phyloP scores from a whole-genome alignment of 2,113 vertebrate genomes.

The Melanerpes aurifrons region DNA sequence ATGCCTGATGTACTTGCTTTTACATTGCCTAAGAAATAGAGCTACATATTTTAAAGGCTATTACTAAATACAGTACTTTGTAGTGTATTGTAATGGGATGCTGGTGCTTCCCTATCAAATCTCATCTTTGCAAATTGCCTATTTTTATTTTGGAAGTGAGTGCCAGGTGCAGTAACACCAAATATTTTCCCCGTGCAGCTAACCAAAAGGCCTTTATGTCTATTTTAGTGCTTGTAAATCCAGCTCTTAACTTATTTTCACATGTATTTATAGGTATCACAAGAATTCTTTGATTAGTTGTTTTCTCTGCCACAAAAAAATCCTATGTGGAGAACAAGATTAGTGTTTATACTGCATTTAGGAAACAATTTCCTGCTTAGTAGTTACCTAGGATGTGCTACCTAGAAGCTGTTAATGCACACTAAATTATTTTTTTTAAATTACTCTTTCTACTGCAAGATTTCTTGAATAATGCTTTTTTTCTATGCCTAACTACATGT shows the following conservation, averaged over 20 bases:
- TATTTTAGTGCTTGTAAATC: constrained; percentile 28
- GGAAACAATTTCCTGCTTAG: neutral
- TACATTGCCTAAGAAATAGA: neutral
- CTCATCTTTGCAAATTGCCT: neutral
- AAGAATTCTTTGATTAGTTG: neutral
- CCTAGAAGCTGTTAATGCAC: too few relatives aligned
- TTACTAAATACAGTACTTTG: constrained; percentile 23
- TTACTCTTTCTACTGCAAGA: too few relatives aligned
- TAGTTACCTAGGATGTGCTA: neutral
- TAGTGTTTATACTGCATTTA: neutral
- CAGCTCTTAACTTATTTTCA: constrained; percentile 15
- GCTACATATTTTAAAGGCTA: neutral
- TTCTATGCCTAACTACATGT: too few relatives aligned
- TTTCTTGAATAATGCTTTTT: too few relatives aligned
- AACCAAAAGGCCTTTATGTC: constrained; percentile 22
- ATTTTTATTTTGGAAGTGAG: neutral
- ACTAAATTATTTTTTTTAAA: too few relatives aligned
- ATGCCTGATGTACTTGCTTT: constrained; percentile 6
- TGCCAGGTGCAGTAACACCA: neutral
- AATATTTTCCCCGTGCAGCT: neutral
- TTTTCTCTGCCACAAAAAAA: neutral
- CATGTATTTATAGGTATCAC: neutral
- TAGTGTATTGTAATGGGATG: constrained; percentile 26
- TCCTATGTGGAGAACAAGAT: neutral
- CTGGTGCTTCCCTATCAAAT: neutral